phyloP scores from a whole-genome alignment of 23 tunicate genomes.

The Clavelina lepadiformis region DNA sequence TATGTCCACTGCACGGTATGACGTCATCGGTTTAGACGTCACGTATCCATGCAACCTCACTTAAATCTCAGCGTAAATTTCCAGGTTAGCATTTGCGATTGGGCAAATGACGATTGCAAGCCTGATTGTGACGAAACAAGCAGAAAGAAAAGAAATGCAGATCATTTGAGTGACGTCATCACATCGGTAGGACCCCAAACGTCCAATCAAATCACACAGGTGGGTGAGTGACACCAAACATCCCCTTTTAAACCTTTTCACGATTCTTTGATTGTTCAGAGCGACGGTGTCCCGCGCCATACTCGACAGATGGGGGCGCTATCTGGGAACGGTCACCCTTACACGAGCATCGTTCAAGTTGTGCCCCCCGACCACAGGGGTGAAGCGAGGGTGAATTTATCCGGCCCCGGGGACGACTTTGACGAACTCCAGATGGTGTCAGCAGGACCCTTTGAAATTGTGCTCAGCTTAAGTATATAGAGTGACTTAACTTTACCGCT shows the following conservation, averaged over 20 bases:
- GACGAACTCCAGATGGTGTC: slow-evolving; percentile 53
- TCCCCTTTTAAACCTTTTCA: no score
- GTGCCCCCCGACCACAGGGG: slow-evolving; percentile 26
- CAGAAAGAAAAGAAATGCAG: slow-evolving; percentile 5
- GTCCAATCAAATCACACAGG: no score
- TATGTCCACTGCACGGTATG: slow-evolving; percentile 75
- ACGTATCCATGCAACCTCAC: no score
- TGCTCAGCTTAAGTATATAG: slow-evolving; percentile 20
- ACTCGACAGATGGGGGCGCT: not conserved
- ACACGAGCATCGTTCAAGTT: slow-evolving; percentile 15
- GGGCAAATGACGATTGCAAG: slow-evolving; percentile 3
- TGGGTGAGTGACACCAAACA: no score
- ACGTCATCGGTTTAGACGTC: no score
- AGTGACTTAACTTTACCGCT: no score
- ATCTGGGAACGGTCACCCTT: slow-evolving; percentile 25
- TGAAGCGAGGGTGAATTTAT: slow-evolving; percentile 8
- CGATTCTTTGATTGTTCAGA: no score
- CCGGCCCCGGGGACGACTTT: slow-evolving; percentile 1
- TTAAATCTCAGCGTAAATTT: no score
- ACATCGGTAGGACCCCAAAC: no score
- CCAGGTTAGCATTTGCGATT: slow-evolving; percentile 36
- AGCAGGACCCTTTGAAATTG: slow-evolving; percentile 55
- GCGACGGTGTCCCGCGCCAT: no score
- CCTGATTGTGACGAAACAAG: slow-evolving; percentile 28
- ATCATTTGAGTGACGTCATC: no score